These are phyloP conservation scores for Diploptera punctata DNA, from an alignment of 2,888 invertebrate genomes.

Conservation along the genomic window DNA sequence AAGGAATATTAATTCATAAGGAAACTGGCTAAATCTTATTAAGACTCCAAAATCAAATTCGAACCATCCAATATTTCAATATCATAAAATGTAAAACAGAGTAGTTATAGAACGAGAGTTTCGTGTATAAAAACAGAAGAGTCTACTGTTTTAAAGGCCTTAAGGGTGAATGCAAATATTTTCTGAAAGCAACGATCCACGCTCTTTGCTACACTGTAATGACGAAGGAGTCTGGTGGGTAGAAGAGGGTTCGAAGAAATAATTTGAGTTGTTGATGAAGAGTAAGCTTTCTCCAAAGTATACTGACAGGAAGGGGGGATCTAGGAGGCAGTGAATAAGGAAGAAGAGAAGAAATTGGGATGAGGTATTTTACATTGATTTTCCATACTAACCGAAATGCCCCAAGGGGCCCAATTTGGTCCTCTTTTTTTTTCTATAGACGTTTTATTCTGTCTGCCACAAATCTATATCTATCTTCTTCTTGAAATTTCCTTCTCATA, in stretches of 20 bases:
- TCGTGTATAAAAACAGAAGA: no score
- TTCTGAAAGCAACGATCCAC: neutral
- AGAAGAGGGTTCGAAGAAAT: neutral
- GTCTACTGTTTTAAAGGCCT: neutral
- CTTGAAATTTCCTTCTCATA: no score
- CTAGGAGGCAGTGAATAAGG: no score
- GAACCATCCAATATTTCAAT: no score
- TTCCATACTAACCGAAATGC: neutral
- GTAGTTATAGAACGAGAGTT: no score
- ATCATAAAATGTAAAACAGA: no score
- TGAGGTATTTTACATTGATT: neutral
- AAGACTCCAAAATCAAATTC: no score
- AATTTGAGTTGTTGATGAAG: neutral
- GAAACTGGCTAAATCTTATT: no score
- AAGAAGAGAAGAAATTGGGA: neutral
- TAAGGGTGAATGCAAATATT: neutral
- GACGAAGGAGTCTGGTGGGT: no score
- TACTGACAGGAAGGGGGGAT: no score
- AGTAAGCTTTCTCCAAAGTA: neutral
- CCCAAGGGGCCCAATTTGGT: conserved; percentile 11
- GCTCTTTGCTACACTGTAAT: neutral
- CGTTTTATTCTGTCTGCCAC: neutral
- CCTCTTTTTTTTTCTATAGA: neutral
- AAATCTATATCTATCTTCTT: neutral
- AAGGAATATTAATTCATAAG: no score